phyloP scores from a whole-genome alignment of 2,888 invertebrate genomes.

The Acleris sparsana region DNA sequence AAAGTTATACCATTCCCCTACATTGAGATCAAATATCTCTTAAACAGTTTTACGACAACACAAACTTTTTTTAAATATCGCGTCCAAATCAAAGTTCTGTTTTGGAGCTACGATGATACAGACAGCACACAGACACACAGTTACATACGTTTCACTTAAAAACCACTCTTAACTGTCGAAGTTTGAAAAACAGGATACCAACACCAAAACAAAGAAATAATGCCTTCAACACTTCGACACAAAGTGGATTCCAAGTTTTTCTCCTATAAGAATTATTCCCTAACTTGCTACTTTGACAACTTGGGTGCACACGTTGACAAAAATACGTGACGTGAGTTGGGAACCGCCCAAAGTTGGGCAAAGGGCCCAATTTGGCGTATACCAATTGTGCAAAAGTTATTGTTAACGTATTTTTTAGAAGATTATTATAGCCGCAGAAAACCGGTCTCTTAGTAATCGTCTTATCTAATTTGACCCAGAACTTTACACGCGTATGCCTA shows the following conservation, averaged over 20 bases:
- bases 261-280: slow-evolving; percentile 47
- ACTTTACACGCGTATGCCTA: too few relatives aligned
- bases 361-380: slow-evolving; percentile 46
- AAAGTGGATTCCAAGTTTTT: slow-evolving; percentile 37
- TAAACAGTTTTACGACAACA: too few relatives aligned
- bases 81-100: too few relatives aligned
- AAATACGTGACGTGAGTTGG: slow-evolving; percentile 52
- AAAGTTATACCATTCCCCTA: too few relatives aligned
- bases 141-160: too few relatives aligned
- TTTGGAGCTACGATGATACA: too few relatives aligned
- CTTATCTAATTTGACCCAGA: too few relatives aligned
- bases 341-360: slow-evolving; percentile 43
- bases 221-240: slow-evolving; percentile 10
- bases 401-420: slow-evolving; percentile 10
- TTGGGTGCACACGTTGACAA: slow-evolving; percentile 48
- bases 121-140: too few relatives aligned
- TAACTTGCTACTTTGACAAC: slow-evolving; percentile 44
- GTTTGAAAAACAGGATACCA: background rate
- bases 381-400: slow-evolving; percentile 28
- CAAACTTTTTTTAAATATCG: too few relatives aligned
- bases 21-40: too few relatives aligned
- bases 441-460: too few relatives aligned
- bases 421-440: background rate
- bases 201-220: slow-evolving; percentile 15
- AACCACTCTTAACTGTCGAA: too few relatives aligned